Evolutionary conservation across 2,113 vertebrate species (phyloP), one percentile per base, ranked within the genome.

Genomic region (Prinia subflava): DNA sequence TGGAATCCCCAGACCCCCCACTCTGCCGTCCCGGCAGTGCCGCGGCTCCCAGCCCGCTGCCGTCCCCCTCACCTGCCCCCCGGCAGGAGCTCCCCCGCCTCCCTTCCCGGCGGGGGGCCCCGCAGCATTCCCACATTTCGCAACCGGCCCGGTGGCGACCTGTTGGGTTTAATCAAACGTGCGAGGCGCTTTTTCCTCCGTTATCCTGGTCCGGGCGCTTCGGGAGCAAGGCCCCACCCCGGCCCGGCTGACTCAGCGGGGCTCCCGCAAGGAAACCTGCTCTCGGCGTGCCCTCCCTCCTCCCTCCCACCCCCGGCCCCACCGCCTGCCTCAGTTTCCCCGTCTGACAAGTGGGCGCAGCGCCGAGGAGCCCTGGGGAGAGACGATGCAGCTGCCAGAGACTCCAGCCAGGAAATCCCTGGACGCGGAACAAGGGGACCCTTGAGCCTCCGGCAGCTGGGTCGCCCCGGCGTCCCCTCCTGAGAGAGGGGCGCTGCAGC

Each of bases 221-320:
- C 52, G 3, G 82, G 90, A 96, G 63, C 52, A 87, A 94, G 94
- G 94, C 94, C 91, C 94, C 96, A 96, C 96, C 96, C 96, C 91
- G 18, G 88, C 18, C 75, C 31, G 77, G 79, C 94, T 95, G 96
- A 95, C 96, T 94, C 96, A 96, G 91, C 83, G 85, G 86, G 94
- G 96, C 94, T 47, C 94, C 86, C 24, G 44, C 93, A 93, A 93
- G 96, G 91, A 94, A 94, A 93, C 91, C 94, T 93, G 93, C 93
- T 91, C 65, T 64, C 46, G n/a, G 89, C 81, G 20, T 68, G 41
- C 53, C 87, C 59, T 86, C 69, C 85, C 79, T 83, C 47, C 41
- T 79, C 33, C 7, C 31, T 55, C 84, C 87, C n/a, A 24, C 69
- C 84, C 39, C 52, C 16, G 11, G 79, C 91, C 75, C 65, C 63